Base-by-base conservation (phyloP, 2,888 invertebrate genomes). In the Pandemis cinnamomeana region DNA sequence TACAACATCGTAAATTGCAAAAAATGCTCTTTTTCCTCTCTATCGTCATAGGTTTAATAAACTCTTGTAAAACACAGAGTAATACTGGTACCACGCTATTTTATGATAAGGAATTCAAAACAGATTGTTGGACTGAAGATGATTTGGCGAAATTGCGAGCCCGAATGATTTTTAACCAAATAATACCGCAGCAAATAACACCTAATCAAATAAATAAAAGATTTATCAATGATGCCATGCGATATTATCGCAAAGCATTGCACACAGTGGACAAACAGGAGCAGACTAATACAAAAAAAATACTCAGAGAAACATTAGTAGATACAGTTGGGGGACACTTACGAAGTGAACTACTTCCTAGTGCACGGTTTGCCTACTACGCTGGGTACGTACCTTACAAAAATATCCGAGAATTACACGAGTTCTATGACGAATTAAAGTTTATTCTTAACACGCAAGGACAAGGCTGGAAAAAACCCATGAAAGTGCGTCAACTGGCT, bases 281-380 rank as follows among this genome's bases (percentile, higher is more conserved):
- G 36, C 84, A 91, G 71, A 72, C 72, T 7, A 80, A 80, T 51
- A 84, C 83, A 36, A 79, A 78, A 11, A 27, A 27, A 1, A 80
- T 91, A 70, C 81, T 93, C 1, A 88, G 86, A 80, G 86, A 89
- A 76, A 89, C 89, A 13, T 77, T 93, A 42, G 86, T 86, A 0
- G 93, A 94, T 71, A 86, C 91, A 1, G 85, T 93, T 44, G 93
- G 93, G 62, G 91, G 89, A n/a, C 89, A 92, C 76, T 79, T 94
- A 68, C 86, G 86, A 75, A 84, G 82, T 71, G 89, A 90, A 79
- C 84, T 91, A 70, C 84, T 94, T n/a, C 93, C 93, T 11, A 82
- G 88, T 2, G 84, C 86, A 48, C 84, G 92, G 77, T 90, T 92
- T 78, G 91, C 92, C 7, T 94, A 89, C 73, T 94, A 94, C 71